Evolutionary conservation across 2,888 invertebrate species (phyloP).

Genomic region (Sceliomorpha sp.): DNA sequence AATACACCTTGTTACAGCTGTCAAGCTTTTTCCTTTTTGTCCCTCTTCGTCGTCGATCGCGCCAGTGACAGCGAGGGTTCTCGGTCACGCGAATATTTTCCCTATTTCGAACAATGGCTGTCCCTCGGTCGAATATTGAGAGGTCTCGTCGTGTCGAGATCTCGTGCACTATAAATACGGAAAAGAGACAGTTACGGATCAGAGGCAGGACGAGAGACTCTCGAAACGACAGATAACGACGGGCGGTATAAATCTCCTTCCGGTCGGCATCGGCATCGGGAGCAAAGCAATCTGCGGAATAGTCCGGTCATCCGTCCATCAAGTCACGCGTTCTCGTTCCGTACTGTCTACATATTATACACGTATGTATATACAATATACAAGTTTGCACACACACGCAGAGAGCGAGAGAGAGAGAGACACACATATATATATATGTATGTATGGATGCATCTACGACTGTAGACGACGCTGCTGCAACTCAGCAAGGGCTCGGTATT

Average conservation of each 20-base stretch:
- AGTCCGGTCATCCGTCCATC: constrained; percentile 79
- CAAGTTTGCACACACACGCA: too few species aligned
- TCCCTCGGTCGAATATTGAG: constrained; percentile 39
- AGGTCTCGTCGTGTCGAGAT: constrained; percentile 36
- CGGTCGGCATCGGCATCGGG: constrained; percentile 74
- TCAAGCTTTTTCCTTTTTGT: constrained; percentile 37
- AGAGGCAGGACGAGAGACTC: constrained; percentile 52
- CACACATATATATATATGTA: constrained; percentile 4
- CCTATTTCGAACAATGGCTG: constrained; percentile 30
- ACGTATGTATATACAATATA: constrained; percentile 3
- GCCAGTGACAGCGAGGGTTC: constrained; percentile 41
- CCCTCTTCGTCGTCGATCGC: constrained; percentile 7
- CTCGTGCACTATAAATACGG: constrained; percentile 44
- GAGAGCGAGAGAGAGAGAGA: constrained; percentile 4
- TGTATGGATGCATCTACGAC: constrained; percentile 33
- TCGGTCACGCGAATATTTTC: constrained; percentile 40
- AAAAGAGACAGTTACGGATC: constrained; percentile 55
- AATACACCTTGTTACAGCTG: constrained; percentile 13
- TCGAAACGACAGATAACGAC: constrained; percentile 73
- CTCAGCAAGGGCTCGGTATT: constrained; percentile 64
- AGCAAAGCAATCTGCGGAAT: constrained; percentile 80
- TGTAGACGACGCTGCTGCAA: constrained; percentile 32
- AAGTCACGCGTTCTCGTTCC: constrained; percentile 65
- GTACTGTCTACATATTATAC: constrained; percentile 38
- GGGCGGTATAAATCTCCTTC: constrained; percentile 78